Evolutionary conservation across 2,888 invertebrate species (phyloP).

Genomic region (Amphipyra tragopoginis): DNA sequence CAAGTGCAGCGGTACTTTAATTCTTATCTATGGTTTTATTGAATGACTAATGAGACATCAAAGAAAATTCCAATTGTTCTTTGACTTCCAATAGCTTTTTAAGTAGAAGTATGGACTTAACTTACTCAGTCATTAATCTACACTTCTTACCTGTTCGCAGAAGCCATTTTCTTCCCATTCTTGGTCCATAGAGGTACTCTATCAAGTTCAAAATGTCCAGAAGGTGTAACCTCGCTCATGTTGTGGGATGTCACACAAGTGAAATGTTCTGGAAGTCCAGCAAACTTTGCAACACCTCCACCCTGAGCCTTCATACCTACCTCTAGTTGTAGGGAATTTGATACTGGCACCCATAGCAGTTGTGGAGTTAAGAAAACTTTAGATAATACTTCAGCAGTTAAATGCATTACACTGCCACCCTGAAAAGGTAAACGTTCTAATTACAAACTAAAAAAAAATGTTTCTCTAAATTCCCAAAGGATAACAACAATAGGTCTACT

Average conservation of each 20-base stretch:
- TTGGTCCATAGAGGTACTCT: slow-evolving; percentile 94
- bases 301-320: slow-evolving; percentile 91
- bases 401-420: slow-evolving; percentile 95
- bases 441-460: not conserved
- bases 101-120: no score
- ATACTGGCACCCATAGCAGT: slow-evolving; percentile 93
- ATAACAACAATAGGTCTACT: no score
- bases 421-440: slow-evolving; percentile 65
- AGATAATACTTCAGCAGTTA: slow-evolving; percentile 94
- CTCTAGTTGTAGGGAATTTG: slow-evolving; percentile 91
- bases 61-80: no score
- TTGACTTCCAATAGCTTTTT: no score
- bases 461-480: no score
- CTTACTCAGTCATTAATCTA: not conserved
- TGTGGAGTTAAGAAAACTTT: slow-evolving; percentile 91
- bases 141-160: slow-evolving; percentile 86
- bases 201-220: slow-evolving; percentile 93
- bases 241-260: slow-evolving; percentile 92
- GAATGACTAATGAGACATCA: no score
- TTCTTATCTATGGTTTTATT: no score
- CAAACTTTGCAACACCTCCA: slow-evolving; percentile 92
- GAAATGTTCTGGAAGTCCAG: slow-evolving; percentile 89
- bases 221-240: slow-evolving; percentile 91
- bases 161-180: slow-evolving; percentile 93
- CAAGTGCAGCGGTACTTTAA: no score